Base-by-base conservation (phyloP, 2,888 invertebrate species). In the Argynnis bischoffii region DNA sequence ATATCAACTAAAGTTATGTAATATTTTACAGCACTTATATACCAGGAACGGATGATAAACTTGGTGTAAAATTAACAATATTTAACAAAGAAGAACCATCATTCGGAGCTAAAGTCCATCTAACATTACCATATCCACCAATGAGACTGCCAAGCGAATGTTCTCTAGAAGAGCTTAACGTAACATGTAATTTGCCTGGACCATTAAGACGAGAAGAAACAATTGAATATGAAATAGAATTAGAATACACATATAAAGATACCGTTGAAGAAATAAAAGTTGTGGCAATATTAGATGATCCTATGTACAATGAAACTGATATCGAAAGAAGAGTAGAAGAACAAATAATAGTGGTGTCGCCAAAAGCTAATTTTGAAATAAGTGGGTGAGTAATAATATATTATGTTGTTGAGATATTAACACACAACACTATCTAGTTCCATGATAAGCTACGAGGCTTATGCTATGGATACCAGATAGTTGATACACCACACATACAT, bases 1-100 rank as follows among this genome's bases (percentile, higher is more conserved):
- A n/a, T 50, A n/a, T n/a, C 18, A 21, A 18, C 18, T 64, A 31
- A 35, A 64, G 60, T 18, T n/a, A 6, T 26, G 0, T n/a, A 15
- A 48, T 6, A 26, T 56, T 51, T 73, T 79, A 21, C 77, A 92
- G 92, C 31, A 80, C 82, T 5, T 89, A 84, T 55, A 74, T 87
- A 67, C 92, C 92, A 61, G 92, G 92, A 31, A 74, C 80, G 8
- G 78, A 81, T 13, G 72, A 80, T n/a, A 81, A 76, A 56, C 76
- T 92, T 0, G 90, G 90, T 3, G 81, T 83, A 11, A 83, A 75
- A 66, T 77, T 93, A 0, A 84, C 75, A 2, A 79, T 91, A 0
- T 16, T 79, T 0, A 90, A 92, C 63, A 78, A 75, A 63, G 87
- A 84, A 64, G 92, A 92, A 73, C 90, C 92, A n/a, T 90, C 90